Conservation (phyloP, 2,888 invertebrate species). For the Lepidochrysops patricia region DNA sequence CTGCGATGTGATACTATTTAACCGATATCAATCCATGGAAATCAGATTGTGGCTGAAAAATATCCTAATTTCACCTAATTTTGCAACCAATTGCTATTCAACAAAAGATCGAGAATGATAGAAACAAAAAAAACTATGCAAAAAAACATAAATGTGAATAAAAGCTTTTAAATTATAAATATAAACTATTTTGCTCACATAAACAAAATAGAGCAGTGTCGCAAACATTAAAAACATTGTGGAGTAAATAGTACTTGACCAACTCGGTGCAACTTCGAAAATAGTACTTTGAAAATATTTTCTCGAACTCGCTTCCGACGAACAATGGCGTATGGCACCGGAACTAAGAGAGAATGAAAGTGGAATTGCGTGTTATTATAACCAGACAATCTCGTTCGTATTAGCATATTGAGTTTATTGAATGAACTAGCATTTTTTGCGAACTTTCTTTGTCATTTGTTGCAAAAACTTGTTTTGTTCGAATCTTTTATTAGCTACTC, state of each 20-base stretch:
- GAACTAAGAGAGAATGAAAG: constrained; percentile 69
- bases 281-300: constrained; percentile 30
- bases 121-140: no score
- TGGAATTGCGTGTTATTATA: constrained; percentile 68
- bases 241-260: constrained; percentile 4
- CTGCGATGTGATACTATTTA: no score
- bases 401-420: constrained; percentile 39
- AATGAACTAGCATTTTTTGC: constrained; percentile 7
- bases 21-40: no score
- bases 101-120: no score
- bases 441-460: neutral
- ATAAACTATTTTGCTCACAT: neutral
- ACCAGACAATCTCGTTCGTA: constrained; percentile 51
- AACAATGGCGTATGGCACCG: constrained; percentile 51
- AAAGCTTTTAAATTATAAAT: neutral
- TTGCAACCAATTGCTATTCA: no score
- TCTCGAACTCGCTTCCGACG: constrained; percentile 37
- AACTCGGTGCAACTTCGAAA: neutral
- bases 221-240: neutral
- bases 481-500: neutral
- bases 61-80: no score
- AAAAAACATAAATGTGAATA: neutral
- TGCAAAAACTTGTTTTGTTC: neutral
- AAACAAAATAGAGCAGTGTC: neutral
- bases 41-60: no score